Conservation (phyloP, 2,113 vertebrate species). For the Bambusicola thoracicus region DNA sequence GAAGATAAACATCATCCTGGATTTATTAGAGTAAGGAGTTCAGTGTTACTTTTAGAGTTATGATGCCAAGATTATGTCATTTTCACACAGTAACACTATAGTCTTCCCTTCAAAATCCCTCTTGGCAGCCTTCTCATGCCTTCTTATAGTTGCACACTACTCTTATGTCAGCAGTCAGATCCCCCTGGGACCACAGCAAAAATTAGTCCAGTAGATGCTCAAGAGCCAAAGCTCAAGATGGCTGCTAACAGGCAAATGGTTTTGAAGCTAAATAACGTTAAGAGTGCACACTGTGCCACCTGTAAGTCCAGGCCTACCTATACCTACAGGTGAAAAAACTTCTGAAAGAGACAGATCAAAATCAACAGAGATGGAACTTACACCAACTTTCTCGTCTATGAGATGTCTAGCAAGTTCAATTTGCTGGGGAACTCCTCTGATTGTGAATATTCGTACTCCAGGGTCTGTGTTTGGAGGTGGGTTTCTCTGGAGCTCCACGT, state of each 20-base stretch:
- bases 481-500: slow-evolving; percentile 97
- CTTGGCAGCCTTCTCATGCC: background rate
- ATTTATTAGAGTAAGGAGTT: background rate
- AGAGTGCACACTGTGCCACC: background rate
- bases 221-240: background rate
- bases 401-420: slow-evolving; percentile 94
- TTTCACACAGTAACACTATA: background rate
- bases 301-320: background rate
- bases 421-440: slow-evolving; percentile 93
- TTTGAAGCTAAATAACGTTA: background rate
- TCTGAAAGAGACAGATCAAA: background rate
- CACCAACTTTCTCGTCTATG: slow-evolving; percentile 98
- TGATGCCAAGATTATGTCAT: background rate
- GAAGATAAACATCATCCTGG: background rate
- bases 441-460: slow-evolving; percentile 92
- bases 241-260: slow-evolving; percentile 12
- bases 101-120: background rate
- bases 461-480: slow-evolving; percentile 96
- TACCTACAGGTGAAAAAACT: background rate
- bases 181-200: background rate
- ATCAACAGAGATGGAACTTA: slow-evolving; percentile 75
- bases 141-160: background rate
- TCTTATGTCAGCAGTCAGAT: background rate
- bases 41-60: background rate
- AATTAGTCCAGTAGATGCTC: background rate